These are phyloP conservation scores for Hylomyscus alleni DNA, from an alignment of 2,797 vertebrate species.

Conservation along the genomic window DNA sequence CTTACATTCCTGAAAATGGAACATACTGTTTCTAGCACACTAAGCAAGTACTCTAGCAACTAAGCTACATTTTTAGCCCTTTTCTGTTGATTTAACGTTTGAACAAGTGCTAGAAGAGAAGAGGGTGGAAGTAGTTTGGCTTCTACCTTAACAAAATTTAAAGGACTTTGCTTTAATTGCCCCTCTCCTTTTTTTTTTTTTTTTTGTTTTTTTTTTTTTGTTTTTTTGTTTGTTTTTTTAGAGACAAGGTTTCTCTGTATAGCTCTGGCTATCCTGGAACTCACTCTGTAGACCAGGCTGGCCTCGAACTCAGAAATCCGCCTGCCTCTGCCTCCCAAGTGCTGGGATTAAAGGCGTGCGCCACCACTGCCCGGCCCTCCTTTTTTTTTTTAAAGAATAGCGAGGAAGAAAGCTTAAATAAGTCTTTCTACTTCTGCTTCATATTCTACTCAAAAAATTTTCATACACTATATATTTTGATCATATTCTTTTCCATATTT, in stretches of 20 bases:
- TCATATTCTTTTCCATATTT: background rate
- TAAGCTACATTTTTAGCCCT: background rate
- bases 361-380: too few relatives aligned
- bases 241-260: too few relatives aligned
- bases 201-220: too few relatives aligned
- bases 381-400: background rate
- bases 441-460: constrained; percentile 21
- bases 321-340: too few relatives aligned
- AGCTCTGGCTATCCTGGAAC: too few relatives aligned
- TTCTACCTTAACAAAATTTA: constrained; percentile 27
- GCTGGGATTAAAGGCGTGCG: too few relatives aligned
- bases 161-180: constrained; percentile 47
- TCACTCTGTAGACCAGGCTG: too few relatives aligned
- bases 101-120: background rate
- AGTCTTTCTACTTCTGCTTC: constrained; percentile 17
- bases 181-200: background rate
- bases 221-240: too few relatives aligned
- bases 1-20: background rate
- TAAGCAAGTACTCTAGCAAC: background rate
- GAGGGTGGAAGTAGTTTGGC: background rate
- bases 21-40: background rate
- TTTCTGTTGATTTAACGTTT: constrained; percentile 10
- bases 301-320: too few relatives aligned
- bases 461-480: background rate
- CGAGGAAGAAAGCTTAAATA: constrained; percentile 22